These are phyloP conservation scores for Portunus trituberculatus DNA, from an alignment of 1,140 invertebrate genomes.

Conservation along the genomic window DNA sequence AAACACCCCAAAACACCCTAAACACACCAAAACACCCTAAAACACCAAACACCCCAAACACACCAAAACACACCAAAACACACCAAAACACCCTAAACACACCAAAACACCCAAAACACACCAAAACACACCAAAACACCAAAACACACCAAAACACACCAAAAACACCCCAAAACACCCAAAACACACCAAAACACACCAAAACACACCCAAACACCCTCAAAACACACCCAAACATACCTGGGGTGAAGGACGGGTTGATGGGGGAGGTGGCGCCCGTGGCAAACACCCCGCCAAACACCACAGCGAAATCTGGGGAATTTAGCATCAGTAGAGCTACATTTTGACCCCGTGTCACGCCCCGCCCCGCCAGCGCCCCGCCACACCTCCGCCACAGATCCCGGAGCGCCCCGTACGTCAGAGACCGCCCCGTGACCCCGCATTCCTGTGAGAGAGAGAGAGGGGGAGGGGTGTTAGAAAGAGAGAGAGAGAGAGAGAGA, in stretches of 20 bases:
- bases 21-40: too few species aligned
- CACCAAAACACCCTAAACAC: too few species aligned
- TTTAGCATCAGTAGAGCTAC: slow-evolving; percentile 24
- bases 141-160: too few species aligned
- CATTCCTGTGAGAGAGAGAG: slow-evolving; percentile 34
- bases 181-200: too few species aligned
- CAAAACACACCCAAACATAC: neutral
- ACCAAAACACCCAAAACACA: too few species aligned
- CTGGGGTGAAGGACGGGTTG: slow-evolving; percentile 27
- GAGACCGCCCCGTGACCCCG: neutral
- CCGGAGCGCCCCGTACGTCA: neutral
- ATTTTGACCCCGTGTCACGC: neutral
- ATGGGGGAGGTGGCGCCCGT: slow-evolving; percentile 16
- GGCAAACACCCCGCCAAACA: neutral
- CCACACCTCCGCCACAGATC: slow-evolving; percentile 7
- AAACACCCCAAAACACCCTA: too few species aligned
- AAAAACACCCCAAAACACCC: too few species aligned
- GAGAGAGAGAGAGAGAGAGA: too few species aligned
- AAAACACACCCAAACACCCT: neutral
- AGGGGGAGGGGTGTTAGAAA: too few species aligned
- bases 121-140: too few species aligned
- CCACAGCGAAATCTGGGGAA: neutral
- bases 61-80: too few species aligned
- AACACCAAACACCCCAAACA: too few species aligned
- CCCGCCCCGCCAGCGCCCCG: neutral